Evolutionary conservation across 2,888 invertebrate species (phyloP), one percentile per base, ranked within the genome.

Genomic region (Ochropacha duplaris): DNA sequence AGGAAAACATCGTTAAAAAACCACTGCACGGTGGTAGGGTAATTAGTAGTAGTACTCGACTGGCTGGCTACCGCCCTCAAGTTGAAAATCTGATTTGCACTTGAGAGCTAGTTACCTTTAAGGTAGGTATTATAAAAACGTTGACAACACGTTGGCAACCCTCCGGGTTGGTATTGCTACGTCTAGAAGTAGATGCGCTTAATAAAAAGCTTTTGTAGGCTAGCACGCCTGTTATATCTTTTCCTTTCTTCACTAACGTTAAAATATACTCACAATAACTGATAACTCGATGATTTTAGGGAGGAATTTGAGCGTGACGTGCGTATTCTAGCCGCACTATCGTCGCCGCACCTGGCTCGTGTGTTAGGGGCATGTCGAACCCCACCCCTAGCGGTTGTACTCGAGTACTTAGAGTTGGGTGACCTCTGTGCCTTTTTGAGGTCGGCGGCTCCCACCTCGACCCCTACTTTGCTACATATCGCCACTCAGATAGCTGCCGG

Each of bases 401-500:
- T 97, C 76, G 97, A 98, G 86, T 98, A 97, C 88, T 92, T 96
- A 82, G 96, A 96, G 65, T 94, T 96, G 66, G 97, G 97, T 0
- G 97, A 98, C 84, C 93, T 98, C 63, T 96, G 97, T 86, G 96
- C 96, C 78, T 96, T 96, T 84, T 93, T 97, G 50, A 95, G 96
- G 73, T 94, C 95, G 36, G 94, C 95, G 14, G 95, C 96, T 74
- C 94, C 95, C 52, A 94, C 97, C 68, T 93, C 85, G 0, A 95
- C 96, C 72, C 90, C 94, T 55, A 93, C 95, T 31, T 93, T 97
- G 79, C 94, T 97, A 66, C 96, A 96, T 87, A 95, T 97, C 88
- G 96, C 96, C 51, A 94, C 95, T 96, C 97, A 98, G 87, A 95
- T 98, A 65, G 96, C 98, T 1, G 96, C 96, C 4, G 98, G 98